A percentile compares a stretch with the other conserved stretches of the same genome.
Conservation (phyloP, 2,113 vertebrate species). For the Cebidichthys violaceus region DNA sequence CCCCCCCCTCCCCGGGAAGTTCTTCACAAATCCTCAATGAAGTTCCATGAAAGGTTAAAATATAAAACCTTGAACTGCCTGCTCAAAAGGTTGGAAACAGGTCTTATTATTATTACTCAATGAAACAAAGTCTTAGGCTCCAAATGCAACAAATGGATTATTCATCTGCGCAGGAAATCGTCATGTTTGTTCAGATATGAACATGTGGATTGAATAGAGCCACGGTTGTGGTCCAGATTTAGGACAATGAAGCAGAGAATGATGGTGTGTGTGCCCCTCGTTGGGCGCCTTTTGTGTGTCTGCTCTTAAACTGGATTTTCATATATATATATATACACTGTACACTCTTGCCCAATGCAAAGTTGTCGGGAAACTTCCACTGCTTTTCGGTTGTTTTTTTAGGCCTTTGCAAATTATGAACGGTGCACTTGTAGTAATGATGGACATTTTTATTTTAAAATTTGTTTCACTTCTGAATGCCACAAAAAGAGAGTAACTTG, state of each 20-base stretch:
- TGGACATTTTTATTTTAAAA: slow-evolving; percentile 20
- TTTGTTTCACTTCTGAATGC: slow-evolving; percentile 53
- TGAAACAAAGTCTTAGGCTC: slow-evolving; percentile 60
- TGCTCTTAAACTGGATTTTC: slow-evolving; percentile 66
- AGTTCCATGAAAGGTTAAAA: slow-evolving; percentile 4
- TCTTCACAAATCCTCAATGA: slow-evolving; percentile 34
- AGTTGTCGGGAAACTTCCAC: slow-evolving; percentile 17
- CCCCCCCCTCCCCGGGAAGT: slow-evolving; percentile 2
- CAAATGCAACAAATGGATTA: slow-evolving; percentile 23
- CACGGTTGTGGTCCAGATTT: slow-evolving; percentile 27
- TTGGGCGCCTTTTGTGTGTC: slow-evolving; percentile 41
- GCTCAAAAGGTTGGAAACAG: slow-evolving; percentile 51
- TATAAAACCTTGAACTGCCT: slow-evolving; percentile 29
- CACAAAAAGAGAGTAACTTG: slow-evolving; percentile 28
- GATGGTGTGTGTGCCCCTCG: slow-evolving; percentile 5
- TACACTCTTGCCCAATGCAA: slow-evolving; percentile 33
- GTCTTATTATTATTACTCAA: slow-evolving; percentile 43
- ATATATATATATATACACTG: slow-evolving; percentile 52
- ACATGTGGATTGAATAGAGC: slow-evolving; percentile 19
- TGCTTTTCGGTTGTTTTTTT: slow-evolving; percentile 33
- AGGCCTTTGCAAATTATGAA: slow-evolving; percentile 40
- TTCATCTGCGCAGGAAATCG: slow-evolving; percentile 30
- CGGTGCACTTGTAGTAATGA: slow-evolving; percentile 57
- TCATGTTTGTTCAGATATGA: slow-evolving; percentile 29
- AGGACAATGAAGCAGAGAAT: slow-evolving; percentile 35